phyloP scores from a whole-genome alignment of 2,113 vertebrate genomes.

The Ammospiza nelsoni region DNA sequence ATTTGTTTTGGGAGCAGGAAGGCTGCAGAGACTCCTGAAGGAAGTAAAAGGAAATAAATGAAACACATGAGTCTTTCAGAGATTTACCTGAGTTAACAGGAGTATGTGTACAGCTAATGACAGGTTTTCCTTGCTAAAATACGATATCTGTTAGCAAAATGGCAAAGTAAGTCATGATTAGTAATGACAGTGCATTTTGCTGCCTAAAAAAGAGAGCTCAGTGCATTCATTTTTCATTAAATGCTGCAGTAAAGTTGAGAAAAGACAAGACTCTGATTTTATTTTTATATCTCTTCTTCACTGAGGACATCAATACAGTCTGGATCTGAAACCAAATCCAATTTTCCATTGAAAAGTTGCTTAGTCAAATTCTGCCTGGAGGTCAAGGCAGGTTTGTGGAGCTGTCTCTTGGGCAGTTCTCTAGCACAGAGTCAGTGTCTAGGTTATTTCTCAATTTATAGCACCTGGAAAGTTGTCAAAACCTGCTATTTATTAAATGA shows the following conservation, averaged over 20 bases:
- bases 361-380: neutral
- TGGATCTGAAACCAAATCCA: neutral
- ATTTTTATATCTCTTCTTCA: neutral
- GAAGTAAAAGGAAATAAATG: slow-evolving; percentile 8
- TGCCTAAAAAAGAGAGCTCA: neutral
- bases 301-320: neutral
- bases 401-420: neutral
- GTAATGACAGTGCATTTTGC: neutral
- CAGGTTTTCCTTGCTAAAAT: neutral
- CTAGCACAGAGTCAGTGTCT: neutral
- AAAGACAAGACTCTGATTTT: neutral
- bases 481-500: neutral
- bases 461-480: neutral
- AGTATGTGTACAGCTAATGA: neutral
- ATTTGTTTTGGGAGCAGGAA: neutral
- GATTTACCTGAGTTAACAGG: neutral
- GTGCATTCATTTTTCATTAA: neutral
- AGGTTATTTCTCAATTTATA: neutral
- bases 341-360: neutral
- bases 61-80: neutral
- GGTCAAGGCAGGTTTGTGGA: neutral
- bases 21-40: neutral
- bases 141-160: neutral
- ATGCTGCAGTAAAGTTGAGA: neutral
- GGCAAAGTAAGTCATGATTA: neutral